A percentile compares a stretch with the other conserved stretches of the same genome.
Conservation (phyloP, 2,113 vertebrate genomes). For the Xenus cinereus region DNA sequence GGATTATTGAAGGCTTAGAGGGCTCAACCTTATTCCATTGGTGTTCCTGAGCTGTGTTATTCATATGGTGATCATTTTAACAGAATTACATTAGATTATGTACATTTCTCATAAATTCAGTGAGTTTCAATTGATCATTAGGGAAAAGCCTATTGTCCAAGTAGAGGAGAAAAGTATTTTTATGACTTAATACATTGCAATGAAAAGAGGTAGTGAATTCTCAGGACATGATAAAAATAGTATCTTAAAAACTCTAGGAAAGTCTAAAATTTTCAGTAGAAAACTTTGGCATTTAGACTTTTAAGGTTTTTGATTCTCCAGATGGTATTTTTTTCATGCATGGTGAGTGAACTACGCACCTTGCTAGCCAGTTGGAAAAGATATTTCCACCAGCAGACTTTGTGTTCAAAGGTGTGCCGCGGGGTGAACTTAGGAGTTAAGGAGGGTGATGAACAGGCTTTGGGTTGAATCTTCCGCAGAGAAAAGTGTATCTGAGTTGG, state of each 20-base stretch:
- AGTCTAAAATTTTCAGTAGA: background rate
- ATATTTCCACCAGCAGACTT: background rate
- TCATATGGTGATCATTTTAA: background rate
- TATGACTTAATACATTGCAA: background rate
- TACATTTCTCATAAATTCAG: background rate
- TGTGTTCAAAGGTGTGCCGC: background rate
- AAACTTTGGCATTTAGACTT: background rate
- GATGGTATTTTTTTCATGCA: background rate
- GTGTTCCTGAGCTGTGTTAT: background rate
- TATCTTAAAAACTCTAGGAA: background rate
- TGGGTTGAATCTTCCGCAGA: background rate
- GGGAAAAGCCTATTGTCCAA: background rate
- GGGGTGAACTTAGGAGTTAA: background rate
- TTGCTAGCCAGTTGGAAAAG: background rate
- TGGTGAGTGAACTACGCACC: background rate
- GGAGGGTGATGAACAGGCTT: background rate
- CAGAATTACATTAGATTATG: background rate
- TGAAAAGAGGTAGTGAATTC: background rate
- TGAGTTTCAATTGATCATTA: background rate
- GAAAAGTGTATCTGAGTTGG: background rate
- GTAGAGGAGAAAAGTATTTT: background rate
- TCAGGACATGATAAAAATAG: background rate
- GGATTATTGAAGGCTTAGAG: background rate
- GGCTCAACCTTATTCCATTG: background rate
- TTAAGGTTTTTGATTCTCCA: background rate